These are phyloP conservation scores for Ischnura elegans DNA, from an alignment of 2,888 invertebrate genomes.

Conservation along the genomic window DNA sequence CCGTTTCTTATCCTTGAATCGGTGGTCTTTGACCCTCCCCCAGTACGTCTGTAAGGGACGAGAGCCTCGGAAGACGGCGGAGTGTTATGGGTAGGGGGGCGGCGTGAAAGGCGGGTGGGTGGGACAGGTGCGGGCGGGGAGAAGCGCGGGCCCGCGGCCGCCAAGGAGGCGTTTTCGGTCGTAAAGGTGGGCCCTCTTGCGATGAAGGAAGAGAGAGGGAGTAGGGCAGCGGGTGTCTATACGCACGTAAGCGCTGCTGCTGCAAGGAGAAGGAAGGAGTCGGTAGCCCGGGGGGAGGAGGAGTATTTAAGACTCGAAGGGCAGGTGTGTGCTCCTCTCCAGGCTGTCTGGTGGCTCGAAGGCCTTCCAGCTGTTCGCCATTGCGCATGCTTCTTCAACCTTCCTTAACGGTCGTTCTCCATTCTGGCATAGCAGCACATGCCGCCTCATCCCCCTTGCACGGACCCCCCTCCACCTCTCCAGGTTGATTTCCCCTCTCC, in stretches of 20 bases:
- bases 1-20: background rate
- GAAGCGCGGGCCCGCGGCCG: too few relatives aligned
- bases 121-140: conserved; percentile 24
- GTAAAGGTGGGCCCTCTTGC: conserved; percentile 13
- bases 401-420: conserved; percentile 65
- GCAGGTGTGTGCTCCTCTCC: conserved; percentile 23
- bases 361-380: conserved; percentile 59
- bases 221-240: conserved; percentile 10
- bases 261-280: background rate
- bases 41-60: background rate
- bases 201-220: background rate
- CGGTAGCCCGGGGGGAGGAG: conserved; percentile 22
- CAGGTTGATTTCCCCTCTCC: background rate
- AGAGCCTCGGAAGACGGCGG: background rate
- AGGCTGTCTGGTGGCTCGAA: conserved; percentile 43
- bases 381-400: conserved; percentile 46
- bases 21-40: background rate
- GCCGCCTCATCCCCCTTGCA: conserved; percentile 16
- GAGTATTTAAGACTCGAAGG: conserved; percentile 40
- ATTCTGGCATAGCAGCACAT: conserved; percentile 58
- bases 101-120: background rate
- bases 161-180: background rate
- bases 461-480: background rate
- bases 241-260: background rate
- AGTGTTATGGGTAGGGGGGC: background rate